Conservation (phyloP, 2,888 invertebrate species). For the Lepetodrilus schrolli region DNA sequence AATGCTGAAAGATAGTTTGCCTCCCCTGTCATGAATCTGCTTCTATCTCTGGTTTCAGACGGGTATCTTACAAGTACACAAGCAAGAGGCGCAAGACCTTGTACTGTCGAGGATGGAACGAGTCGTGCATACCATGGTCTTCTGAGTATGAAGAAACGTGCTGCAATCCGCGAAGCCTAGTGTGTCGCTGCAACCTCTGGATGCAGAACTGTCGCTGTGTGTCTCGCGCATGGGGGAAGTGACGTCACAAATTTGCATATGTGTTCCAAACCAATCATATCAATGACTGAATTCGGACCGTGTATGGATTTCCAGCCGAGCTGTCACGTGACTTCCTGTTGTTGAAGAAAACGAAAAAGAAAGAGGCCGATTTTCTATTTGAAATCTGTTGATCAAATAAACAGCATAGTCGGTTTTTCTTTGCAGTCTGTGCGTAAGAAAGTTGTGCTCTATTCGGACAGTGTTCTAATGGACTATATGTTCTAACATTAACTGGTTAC, state of each 20-base stretch:
- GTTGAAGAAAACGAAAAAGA: neutral
- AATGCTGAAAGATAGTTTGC: neutral
- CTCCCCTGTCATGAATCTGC: neutral
- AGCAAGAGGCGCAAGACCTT: conserved; percentile 1
- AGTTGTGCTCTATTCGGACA: no score
- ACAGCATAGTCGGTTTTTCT: no score
- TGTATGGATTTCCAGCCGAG: neutral
- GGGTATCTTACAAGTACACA: conserved; percentile 14
- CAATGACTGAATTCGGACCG: neutral
- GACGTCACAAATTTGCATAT: conserved; percentile 11
- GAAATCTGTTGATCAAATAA: no score
- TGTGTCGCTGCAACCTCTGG: conserved; percentile 61
- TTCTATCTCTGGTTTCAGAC: neutral
- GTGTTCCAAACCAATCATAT: neutral
- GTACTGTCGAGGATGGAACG: conserved; percentile 51
- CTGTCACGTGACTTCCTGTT: conserved; percentile 1
- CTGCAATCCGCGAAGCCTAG: conserved; percentile 42
- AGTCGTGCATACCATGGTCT: conserved; percentile 57
- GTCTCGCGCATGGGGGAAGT: conserved; percentile 53
- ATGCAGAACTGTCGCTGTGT: conserved; percentile 61
- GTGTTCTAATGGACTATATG: no score
- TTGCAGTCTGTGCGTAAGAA: no score
- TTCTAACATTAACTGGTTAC: no score
- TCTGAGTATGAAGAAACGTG: conserved; percentile 42
- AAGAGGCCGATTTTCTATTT: neutral